Percentiles rank a stretch among this genome's conserved stretches.
phyloP scores from a whole-genome alignment of 2,797 vertebrate genomes.

The Pygocentrus nattereri region DNA sequence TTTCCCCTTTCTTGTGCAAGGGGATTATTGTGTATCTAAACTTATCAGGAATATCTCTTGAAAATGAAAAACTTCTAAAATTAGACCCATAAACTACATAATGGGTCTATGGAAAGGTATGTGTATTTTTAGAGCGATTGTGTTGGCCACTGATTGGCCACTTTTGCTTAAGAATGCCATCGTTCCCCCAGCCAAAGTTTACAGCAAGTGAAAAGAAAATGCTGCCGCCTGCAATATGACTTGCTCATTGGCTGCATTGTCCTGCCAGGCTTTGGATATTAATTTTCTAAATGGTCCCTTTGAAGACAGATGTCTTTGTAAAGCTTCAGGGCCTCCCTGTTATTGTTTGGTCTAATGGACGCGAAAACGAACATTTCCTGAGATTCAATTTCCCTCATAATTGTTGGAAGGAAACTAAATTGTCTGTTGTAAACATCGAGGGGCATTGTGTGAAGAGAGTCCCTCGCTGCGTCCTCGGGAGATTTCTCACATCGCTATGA shows the following conservation, averaged over 20 bases:
- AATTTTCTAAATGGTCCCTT: slow-evolving; percentile 78
- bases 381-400: slow-evolving; percentile 99
- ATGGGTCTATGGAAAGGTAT: background rate
- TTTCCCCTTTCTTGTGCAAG: too few species aligned
- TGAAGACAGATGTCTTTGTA: slow-evolving; percentile 85
- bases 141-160: slow-evolving; percentile 16
- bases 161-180: slow-evolving; percentile 26
- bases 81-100: background rate
- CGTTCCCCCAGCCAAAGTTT: slow-evolving; percentile 38
- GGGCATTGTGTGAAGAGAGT: slow-evolving; percentile 85
- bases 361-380: slow-evolving; percentile 96
- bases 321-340: slow-evolving; percentile 81
- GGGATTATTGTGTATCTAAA: too few species aligned
- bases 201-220: slow-evolving; percentile 33
- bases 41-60: too few species aligned
- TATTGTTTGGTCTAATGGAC: slow-evolving; percentile 94
- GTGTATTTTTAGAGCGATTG: slow-evolving; percentile 42
- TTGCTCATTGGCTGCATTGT: slow-evolving; percentile 66
- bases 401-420: slow-evolving; percentile 99
- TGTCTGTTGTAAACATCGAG: slow-evolving; percentile 92
- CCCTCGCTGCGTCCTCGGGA: slow-evolving; percentile 63
- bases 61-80: background rate
- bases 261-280: slow-evolving; percentile 70
- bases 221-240: slow-evolving; percentile 66
- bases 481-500: slow-evolving; percentile 56